Evolutionary conservation across 2,113 vertebrate genomes (phyloP).

Genomic region (Peromyscus leucopus): DNA sequence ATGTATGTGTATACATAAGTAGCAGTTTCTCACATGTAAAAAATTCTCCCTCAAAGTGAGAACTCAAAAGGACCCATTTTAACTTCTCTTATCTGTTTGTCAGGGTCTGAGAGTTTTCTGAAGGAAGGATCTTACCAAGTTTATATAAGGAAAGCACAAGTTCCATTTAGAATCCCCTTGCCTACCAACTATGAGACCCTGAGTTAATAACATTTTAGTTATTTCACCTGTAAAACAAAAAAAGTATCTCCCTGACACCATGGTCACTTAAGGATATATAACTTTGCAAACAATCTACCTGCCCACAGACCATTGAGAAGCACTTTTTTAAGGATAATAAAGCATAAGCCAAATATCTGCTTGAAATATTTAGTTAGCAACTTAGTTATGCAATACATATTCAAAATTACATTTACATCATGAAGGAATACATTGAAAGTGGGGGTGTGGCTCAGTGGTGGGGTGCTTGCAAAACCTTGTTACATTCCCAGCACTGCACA

Average conservation of each 20-base stretch:
- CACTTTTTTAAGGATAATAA: background rate
- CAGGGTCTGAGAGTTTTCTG: constrained; percentile 13
- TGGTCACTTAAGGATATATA: background rate
- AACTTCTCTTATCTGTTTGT: background rate
- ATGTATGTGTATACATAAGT: background rate
- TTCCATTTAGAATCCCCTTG: background rate
- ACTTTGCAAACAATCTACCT: background rate
- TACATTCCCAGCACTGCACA: background rate
- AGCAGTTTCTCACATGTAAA: constrained; percentile 26
- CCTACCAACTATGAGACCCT: background rate
- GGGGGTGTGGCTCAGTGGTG: background rate
- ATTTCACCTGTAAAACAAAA: background rate
- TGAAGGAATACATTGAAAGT: background rate
- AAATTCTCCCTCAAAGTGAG: background rate
- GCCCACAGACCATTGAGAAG: background rate
- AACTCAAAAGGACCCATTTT: background rate
- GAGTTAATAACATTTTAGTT: constrained; percentile 27
- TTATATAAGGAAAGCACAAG: background rate
- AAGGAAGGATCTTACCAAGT: background rate
- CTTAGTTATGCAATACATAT: background rate
- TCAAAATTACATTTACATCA: background rate
- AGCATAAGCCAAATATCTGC: background rate
- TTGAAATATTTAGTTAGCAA: constrained; percentile 42
- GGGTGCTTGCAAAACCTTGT: background rate
- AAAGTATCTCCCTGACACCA: background rate